These are phyloP conservation scores for Tympanoctomys barrerae DNA, from an alignment of 2,797 vertebrate genomes.

Conservation along the genomic window DNA sequence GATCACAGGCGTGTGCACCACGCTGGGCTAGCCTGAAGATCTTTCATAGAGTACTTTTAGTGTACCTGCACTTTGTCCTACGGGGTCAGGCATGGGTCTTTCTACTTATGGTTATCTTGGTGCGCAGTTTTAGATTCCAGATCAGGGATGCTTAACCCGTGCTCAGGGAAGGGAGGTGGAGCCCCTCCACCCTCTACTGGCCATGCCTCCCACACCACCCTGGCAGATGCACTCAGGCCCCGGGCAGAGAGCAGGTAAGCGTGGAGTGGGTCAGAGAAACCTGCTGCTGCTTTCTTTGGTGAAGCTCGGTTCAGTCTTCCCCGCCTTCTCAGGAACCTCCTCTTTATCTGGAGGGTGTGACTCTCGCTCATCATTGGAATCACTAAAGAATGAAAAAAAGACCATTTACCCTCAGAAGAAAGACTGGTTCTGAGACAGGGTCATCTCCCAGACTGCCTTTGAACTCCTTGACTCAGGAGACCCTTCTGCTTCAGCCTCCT, in stretches of 20 bases:
- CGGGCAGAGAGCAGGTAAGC: not conserved
- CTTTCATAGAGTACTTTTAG: not conserved
- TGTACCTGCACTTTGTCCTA: not conserved
- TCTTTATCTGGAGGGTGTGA: conserved; percentile 92
- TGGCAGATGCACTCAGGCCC: not conserved
- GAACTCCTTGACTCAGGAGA: not conserved
- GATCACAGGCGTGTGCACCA: not conserved
- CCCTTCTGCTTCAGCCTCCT: not conserved
- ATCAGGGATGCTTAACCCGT: not conserved
- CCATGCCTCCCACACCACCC: not conserved
- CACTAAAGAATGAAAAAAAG: conserved; percentile 87
- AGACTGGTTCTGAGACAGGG: not conserved
- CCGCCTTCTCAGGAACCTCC: conserved; percentile 85
- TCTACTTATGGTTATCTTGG: not conserved
- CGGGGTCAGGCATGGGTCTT: not conserved
- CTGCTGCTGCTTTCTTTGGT: conserved; percentile 90
- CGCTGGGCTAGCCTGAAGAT: not conserved
- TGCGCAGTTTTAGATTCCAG: no score
- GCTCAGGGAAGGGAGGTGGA: accelerated
- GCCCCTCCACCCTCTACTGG: accelerated
- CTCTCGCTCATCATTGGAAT: conserved; percentile 94
- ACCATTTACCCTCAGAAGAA: not conserved
- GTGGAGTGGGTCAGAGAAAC: conserved; percentile 41
- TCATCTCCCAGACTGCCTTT: not conserved
- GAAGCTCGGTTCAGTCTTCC: conserved; percentile 88